These are phyloP conservation scores for Diplodus sargus DNA, from an alignment of 2,797 vertebrate species.

Conservation along the genomic window DNA sequence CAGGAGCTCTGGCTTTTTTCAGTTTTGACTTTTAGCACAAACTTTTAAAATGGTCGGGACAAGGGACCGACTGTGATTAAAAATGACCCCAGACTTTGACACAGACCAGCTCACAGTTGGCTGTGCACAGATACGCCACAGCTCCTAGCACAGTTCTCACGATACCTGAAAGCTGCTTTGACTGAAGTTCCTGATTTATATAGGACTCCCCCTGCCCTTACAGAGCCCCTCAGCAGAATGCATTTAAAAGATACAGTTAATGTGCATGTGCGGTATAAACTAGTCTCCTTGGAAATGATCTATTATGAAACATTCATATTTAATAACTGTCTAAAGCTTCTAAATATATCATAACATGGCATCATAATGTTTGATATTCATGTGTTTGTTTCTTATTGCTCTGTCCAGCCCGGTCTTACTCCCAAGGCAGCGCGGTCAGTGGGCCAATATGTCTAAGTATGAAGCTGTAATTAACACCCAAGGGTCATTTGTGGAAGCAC, in stretches of 20 bases:
- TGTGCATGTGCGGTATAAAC: background rate
- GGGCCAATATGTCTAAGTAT: too few species aligned
- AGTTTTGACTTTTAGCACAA: slow-evolving; percentile 30
- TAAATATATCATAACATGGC: background rate
- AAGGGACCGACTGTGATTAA: slow-evolving; percentile 29
- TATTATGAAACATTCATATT: background rate
- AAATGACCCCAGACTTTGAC: slow-evolving; percentile 30
- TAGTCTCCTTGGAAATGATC: background rate
- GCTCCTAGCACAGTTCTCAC: slow-evolving; percentile 37
- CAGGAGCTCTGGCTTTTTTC: slow-evolving; percentile 9
- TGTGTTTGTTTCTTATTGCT: background rate
- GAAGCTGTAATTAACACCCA: too few species aligned
- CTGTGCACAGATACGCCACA: slow-evolving; percentile 9
- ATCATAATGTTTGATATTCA: background rate
- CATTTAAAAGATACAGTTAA: background rate
- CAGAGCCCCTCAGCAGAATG: slow-evolving; percentile 14
- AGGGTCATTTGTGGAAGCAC: too few species aligned
- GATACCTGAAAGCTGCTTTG: slow-evolving; percentile 38
- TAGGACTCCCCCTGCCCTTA: slow-evolving; percentile 24
- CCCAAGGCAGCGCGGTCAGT: too few species aligned
- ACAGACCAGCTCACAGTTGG: slow-evolving; percentile 5
- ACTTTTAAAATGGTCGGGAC: slow-evolving; percentile 27
- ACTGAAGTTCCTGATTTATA: slow-evolving; percentile 41
- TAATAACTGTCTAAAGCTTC: background rate
- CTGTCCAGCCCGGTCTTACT: too few species aligned